Conservation (phyloP, 2,113 vertebrate genomes). For the Pituophis catenifer region DNA sequence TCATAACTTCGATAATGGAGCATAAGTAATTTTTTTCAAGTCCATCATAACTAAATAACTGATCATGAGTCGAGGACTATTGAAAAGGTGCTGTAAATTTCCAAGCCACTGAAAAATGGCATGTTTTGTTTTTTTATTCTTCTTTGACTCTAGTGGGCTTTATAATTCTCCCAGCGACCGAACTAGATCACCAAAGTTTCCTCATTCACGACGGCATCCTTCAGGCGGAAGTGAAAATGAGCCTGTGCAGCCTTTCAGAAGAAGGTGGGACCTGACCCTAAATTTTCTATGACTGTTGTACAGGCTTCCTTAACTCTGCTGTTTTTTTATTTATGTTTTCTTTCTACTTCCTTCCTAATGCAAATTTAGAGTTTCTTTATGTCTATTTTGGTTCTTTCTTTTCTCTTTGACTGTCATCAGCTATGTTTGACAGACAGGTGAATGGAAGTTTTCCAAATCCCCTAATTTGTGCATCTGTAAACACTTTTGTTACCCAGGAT, state of each 20-base stretch:
- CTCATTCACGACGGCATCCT: conserved; percentile 71
- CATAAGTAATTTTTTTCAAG: neutral
- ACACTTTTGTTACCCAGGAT: neutral
- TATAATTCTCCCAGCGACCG: conserved; percentile 80
- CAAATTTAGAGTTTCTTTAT: neutral
- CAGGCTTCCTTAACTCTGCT: neutral
- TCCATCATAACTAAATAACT: neutral
- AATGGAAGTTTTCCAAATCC: neutral
- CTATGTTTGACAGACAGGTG: neutral
- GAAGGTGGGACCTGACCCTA: conserved; percentile 68
- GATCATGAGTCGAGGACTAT: neutral
- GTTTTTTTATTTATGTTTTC: neutral
- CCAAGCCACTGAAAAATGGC: neutral
- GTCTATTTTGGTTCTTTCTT: neutral
- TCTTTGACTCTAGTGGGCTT: conserved; percentile 70
- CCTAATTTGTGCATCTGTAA: neutral
- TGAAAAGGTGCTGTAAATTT: neutral
- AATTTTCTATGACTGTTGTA: neutral
- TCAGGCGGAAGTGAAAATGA: conserved; percentile 83
- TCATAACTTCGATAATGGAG: neutral
- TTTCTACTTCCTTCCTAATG: neutral
- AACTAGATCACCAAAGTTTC: conserved; percentile 84
- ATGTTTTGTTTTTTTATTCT: conserved; percentile 32
- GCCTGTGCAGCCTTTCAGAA: conserved; percentile 67
- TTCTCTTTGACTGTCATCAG: neutral